Conservation (phyloP, 2,797 vertebrate species). For the Pyrrhura leucotis region DNA sequence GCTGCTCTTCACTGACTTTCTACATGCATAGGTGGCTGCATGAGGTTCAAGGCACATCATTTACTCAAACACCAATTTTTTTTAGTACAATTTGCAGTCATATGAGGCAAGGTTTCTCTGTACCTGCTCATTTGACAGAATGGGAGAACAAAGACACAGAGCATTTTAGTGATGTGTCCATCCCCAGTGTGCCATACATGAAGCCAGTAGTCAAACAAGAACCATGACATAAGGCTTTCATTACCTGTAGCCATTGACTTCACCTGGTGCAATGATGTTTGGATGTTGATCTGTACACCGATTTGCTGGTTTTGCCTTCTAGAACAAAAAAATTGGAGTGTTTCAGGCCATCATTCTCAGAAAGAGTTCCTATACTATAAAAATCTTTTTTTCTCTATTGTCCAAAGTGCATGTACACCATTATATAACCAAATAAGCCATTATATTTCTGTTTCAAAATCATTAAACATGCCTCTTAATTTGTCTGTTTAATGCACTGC, state of each 20-base stretch:
- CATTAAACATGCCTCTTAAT: slow-evolving; percentile 43
- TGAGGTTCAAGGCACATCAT: background rate
- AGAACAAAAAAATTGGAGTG: background rate
- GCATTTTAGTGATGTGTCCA: background rate
- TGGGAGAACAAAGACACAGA: background rate
- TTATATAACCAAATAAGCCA: background rate
- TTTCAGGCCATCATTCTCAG: background rate
- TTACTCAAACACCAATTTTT: background rate
- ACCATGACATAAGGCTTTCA: background rate
- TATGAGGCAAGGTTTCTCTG: background rate
- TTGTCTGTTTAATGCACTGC: slow-evolving; percentile 38
- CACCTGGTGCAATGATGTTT: background rate
- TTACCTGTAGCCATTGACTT: background rate
- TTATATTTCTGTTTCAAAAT: slow-evolving; percentile 3
- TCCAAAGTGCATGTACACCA: background rate
- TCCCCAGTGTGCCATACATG: background rate
- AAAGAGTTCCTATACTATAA: background rate
- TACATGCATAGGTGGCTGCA: background rate
- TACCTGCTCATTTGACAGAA: background rate
- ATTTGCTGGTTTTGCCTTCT: background rate
- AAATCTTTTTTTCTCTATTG: background rate
- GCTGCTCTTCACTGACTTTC: background rate
- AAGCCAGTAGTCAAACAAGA: background rate
- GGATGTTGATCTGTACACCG: background rate
- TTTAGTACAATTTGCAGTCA: background rate